Evolutionary conservation across 2,113 vertebrate genomes (phyloP).

Genomic region (Macheiramphus alcinus): DNA sequence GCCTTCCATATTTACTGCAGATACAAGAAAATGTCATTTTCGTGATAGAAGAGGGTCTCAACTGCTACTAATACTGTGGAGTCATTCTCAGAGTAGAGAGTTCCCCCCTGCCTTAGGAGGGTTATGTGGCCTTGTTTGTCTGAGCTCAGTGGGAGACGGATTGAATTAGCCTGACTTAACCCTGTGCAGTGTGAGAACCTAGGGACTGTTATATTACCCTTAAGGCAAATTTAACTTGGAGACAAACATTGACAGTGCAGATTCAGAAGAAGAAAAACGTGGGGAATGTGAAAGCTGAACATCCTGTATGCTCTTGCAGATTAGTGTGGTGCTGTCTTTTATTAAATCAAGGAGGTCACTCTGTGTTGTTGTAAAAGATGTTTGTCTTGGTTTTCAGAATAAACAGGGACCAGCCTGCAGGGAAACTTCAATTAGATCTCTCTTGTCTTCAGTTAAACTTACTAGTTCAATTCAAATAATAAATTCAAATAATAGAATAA

Average conservation of each 20-base stretch:
- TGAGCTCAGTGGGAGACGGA: not conserved
- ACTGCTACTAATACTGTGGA: not conserved
- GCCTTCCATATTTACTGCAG: not conserved
- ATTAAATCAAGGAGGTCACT: not conserved
- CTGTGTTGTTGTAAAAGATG: not conserved
- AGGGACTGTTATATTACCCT: not conserved
- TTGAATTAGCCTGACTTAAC: not conserved
- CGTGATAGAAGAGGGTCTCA: not conserved
- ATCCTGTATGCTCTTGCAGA: not conserved
- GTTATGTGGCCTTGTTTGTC: not conserved
- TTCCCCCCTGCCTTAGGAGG: not conserved
- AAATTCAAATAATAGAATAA: not conserved
- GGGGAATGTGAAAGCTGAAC: slow-evolving; percentile 29
- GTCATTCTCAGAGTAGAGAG: not conserved
- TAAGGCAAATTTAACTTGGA: not conserved
- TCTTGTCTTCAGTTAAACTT: not conserved
- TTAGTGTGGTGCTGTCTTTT: not conserved
- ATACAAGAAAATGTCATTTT: not conserved
- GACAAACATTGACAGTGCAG: slow-evolving; percentile 18
- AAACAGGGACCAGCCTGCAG: not conserved
- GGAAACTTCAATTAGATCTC: not conserved
- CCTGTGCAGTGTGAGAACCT: not conserved
- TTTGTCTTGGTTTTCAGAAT: not conserved
- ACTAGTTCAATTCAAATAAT: not conserved
- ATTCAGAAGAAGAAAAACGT: slow-evolving; percentile 24